Conservation (phyloP, 2,888 invertebrate species). For the Vanessa cardui region DNA sequence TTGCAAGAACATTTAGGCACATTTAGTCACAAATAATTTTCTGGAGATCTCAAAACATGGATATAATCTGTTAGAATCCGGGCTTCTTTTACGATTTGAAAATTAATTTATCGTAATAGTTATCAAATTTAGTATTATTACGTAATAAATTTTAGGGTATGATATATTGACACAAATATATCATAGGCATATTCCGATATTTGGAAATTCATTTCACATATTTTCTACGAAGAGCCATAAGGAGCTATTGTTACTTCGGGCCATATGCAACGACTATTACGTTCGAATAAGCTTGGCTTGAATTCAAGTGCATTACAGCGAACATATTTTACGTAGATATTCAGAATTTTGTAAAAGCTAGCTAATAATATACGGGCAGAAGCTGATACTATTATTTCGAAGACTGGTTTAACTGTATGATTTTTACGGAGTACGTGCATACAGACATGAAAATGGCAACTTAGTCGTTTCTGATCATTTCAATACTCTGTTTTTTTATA, state of each 20-base stretch:
- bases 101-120: too few species aligned
- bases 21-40: too few species aligned
- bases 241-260: slow-evolving; percentile 17
- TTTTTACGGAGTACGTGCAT: background rate
- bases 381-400: background rate
- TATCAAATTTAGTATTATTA: too few species aligned
- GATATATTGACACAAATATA: background rate
- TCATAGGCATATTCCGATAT: background rate
- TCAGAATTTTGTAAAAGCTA: slow-evolving; percentile 29
- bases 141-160: too few species aligned
- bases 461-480: background rate
- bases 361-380: slow-evolving; percentile 11
- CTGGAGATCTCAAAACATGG: too few species aligned
- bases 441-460: background rate
- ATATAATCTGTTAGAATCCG: too few species aligned
- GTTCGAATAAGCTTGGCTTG: slow-evolving; percentile 46
- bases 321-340: slow-evolving; percentile 38
- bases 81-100: too few species aligned
- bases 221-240: slow-evolving; percentile 15
- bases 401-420: background rate
- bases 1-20: too few species aligned
- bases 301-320: slow-evolving; percentile 46
- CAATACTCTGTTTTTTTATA: too few species aligned
- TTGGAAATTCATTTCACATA: slow-evolving; percentile 8
- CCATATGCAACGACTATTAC: slow-evolving; percentile 15